These are phyloP conservation scores for Pyxicephalus adspersus DNA, from an alignment of 2,113 vertebrate species.

Conservation along the genomic window DNA sequence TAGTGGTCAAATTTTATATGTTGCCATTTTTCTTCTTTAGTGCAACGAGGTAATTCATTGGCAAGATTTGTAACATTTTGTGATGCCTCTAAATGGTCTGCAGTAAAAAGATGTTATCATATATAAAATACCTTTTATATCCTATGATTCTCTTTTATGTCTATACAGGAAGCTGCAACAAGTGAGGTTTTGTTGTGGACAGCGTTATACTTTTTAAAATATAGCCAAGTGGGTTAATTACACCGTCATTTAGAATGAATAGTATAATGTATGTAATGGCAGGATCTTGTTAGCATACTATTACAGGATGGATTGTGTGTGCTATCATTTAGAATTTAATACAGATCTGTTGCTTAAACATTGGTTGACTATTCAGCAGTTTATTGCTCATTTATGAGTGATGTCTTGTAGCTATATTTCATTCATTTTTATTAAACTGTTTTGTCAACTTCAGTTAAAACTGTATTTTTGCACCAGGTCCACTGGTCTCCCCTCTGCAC, in stretches of 20 bases:
- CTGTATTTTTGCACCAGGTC: too few relatives aligned
- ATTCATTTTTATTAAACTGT: too few relatives aligned
- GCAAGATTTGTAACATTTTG: slow-evolving; percentile 27
- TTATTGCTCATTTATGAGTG: too few relatives aligned
- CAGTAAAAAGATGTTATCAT: slow-evolving; percentile 25
- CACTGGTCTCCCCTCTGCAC: too few relatives aligned
- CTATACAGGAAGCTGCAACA: not conserved
- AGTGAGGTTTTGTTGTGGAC: slow-evolving; percentile 27
- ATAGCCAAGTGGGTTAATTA: not conserved
- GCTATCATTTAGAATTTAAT: too few relatives aligned
- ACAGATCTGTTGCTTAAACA: too few relatives aligned
- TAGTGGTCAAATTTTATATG: not conserved
- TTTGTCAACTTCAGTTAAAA: too few relatives aligned
- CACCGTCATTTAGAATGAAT: not conserved
- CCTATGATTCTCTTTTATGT: slow-evolving; percentile 22
- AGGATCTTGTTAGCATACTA: too few relatives aligned
- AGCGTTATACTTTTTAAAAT: not conserved
- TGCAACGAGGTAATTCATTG: slow-evolving; percentile 17
- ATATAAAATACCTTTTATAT: slow-evolving; percentile 26
- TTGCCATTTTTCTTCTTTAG: not conserved
- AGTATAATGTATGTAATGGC: too few relatives aligned
- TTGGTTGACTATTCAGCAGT: too few relatives aligned
- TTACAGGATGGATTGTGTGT: too few relatives aligned
- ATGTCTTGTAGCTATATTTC: too few relatives aligned
- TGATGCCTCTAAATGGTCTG: slow-evolving; percentile 21